Base-by-base conservation (phyloP, 2,888 invertebrate genomes). In the Watsonalla binaria region DNA sequence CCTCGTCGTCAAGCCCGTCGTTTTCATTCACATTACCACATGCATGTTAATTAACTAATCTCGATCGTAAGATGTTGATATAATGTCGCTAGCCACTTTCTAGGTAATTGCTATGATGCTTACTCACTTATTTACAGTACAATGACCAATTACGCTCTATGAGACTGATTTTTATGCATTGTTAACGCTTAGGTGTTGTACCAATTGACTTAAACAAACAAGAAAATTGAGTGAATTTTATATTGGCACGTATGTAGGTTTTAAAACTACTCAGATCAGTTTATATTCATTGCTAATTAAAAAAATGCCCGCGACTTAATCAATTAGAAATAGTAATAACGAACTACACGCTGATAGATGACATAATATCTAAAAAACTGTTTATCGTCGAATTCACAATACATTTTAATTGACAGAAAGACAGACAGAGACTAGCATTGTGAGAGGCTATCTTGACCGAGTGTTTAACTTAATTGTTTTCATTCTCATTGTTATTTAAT, bases 1-100 rank as follows among this genome's bases (percentile, higher is more conserved):
- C 66, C 61, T 62, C 67, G 65, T 66, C 70, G 68, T 61, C 72
- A 68, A 69, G 71, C 66, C 63, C 65, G 59, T 65, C 61, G 65
- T 60, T 62, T 66, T 61, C 70, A 68, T 66, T 66, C 68, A 75
- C 65, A 66, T 60, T 67, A 61, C 71, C 59, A 61, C 48, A 49
- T 69, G 72, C 74, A 73, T 65, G 78, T 58, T 65, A 11, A 5
- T 42, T 42, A 5, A 42, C 11, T 42, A 42, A 42, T 42, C 8
- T 42, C 42, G 11, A 11, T 42, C 9, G 9, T 11, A 42, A 11
- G 42, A 59, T 33, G 47, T 11, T 53, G 35, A 6, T 35, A 6
- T 11, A 5, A 11, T 42, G 11, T 42, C 37, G 37, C 37, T 42
- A 11, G 42, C 11, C 42, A 42, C 42, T 42, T 11, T 42, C 42